These are phyloP conservation scores for Osmerus eperlanus DNA, from an alignment of 2,113 vertebrate genomes.

Conservation along the genomic window DNA sequence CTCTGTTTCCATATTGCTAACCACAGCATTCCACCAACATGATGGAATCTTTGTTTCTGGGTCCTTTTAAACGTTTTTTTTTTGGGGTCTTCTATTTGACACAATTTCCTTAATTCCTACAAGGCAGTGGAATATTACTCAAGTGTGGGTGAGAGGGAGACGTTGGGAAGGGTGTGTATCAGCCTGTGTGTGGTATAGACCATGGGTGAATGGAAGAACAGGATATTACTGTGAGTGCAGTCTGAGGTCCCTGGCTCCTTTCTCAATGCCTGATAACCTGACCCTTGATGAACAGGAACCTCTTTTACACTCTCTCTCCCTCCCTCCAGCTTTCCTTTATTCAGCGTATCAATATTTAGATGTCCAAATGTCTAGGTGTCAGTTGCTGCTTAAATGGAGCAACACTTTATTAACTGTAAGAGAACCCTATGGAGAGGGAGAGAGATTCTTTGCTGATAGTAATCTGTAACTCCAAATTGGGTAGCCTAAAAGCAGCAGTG, in stretches of 20 bases:
- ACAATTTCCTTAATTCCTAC: slow-evolving; percentile 59
- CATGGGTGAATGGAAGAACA: slow-evolving; percentile 40
- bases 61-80: slow-evolving; percentile 54
- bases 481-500: slow-evolving; percentile 13
- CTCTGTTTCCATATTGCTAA: slow-evolving; percentile 76
- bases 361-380: slow-evolving; percentile 55
- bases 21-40: slow-evolving; percentile 78
- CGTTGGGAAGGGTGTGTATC: slow-evolving; percentile 1
- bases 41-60: slow-evolving; percentile 76
- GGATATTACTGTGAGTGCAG: slow-evolving; percentile 54
- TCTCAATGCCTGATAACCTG: slow-evolving; percentile 44
- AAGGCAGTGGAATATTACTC: slow-evolving; percentile 57
- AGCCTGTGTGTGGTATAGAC: slow-evolving; percentile 32
- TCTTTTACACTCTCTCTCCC: slow-evolving; percentile 39
- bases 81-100: slow-evolving; percentile 63
- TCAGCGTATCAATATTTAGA: slow-evolving; percentile 64
- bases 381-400: slow-evolving; percentile 52
- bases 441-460: slow-evolving; percentile 32
- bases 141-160: slow-evolving; percentile 37
- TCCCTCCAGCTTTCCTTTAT: slow-evolving; percentile 40
- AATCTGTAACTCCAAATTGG: slow-evolving; percentile 25
- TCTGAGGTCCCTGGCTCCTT: slow-evolving; percentile 40
- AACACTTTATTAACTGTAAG: slow-evolving; percentile 52
- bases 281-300: slow-evolving; percentile 52
- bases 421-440: slow-evolving; percentile 8